phyloP scores from a whole-genome alignment of 1,140 invertebrate genomes.

The Trachymyrmex septentrionalis region DNA sequence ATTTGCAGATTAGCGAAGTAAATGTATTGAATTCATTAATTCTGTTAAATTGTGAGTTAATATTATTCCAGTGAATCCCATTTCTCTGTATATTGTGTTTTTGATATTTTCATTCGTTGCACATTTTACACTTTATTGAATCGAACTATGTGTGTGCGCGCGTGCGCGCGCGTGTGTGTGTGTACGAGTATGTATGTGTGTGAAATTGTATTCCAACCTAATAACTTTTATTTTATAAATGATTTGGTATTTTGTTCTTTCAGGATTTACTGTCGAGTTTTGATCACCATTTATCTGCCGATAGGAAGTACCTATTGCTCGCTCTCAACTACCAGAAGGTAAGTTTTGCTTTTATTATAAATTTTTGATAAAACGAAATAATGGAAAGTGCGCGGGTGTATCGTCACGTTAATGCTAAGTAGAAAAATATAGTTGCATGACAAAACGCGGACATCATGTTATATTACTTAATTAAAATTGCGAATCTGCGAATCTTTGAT shows the following conservation, averaged over 20 bases:
- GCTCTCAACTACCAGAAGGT: slow-evolving; percentile 88
- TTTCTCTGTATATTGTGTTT: background rate
- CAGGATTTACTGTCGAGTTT: slow-evolving; percentile 85
- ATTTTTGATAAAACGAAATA: background rate
- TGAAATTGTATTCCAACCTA: background rate
- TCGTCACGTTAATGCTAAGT: background rate
- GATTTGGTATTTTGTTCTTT: slow-evolving; percentile 62
- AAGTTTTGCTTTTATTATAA: slow-evolving; percentile 70
- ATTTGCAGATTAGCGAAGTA: background rate
- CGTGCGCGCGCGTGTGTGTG: no score
- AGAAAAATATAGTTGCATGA: background rate
- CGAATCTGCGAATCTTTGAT: slow-evolving; percentile 8
- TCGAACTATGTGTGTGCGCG: no score
- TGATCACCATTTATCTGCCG: slow-evolving; percentile 86
- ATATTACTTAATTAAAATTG: slow-evolving; percentile 43
- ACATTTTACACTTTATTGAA: background rate
- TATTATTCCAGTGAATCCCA: background rate
- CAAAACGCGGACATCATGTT: background rate
- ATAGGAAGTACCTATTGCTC: slow-evolving; percentile 86
- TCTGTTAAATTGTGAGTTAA: background rate
- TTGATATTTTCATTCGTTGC: background rate
- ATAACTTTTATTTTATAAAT: background rate
- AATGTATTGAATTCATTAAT: background rate
- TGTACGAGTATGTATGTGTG: no score
- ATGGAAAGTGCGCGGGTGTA: background rate